Percentiles rank a stretch among this genome's conserved stretches.
These are phyloP conservation scores for Eristalinus sepulchralis DNA, from an alignment of 2,888 invertebrate species.

Conservation along the genomic window DNA sequence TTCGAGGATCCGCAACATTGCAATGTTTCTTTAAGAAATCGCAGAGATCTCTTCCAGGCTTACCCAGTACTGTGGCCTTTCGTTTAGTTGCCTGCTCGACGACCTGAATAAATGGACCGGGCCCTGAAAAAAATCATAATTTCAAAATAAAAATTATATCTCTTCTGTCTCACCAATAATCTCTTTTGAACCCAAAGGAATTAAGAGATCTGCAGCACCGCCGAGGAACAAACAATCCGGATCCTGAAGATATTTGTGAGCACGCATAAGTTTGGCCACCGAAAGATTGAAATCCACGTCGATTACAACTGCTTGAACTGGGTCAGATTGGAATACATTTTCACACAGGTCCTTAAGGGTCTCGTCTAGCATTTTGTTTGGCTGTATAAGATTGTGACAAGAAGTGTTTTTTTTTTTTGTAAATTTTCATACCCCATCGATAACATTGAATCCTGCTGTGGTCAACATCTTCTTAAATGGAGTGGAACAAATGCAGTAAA, in stretches of 20 bases:
- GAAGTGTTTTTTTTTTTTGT: background rate
- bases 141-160: background rate
- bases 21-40: slow-evolving; percentile 76
- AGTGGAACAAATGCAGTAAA: slow-evolving; percentile 80
- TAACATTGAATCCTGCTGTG: slow-evolving; percentile 80
- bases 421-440: slow-evolving; percentile 75
- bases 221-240: slow-evolving; percentile 81
- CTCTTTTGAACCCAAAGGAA: slow-evolving; percentile 76
- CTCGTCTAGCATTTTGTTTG: slow-evolving; percentile 69
- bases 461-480: slow-evolving; percentile 78
- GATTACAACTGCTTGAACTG: slow-evolving; percentile 81
- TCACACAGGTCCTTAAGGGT: slow-evolving; percentile 74
- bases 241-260: slow-evolving; percentile 80
- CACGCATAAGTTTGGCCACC: slow-evolving; percentile 81
- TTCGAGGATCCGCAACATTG: slow-evolving; percentile 83
- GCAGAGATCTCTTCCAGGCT: slow-evolving; percentile 80
- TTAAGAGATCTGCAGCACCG: slow-evolving; percentile 80
- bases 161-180: slow-evolving; percentile 73
- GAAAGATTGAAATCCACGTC: slow-evolving; percentile 82
- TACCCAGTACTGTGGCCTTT: slow-evolving; percentile 80
- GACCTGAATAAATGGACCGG: slow-evolving; percentile 79
- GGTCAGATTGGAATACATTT: slow-evolving; percentile 75
- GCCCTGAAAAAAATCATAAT: slow-evolving; percentile 75
- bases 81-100: slow-evolving; percentile 78
- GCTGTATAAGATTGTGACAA: slow-evolving; percentile 38